phyloP scores from a whole-genome alignment of 2,797 vertebrate species.

The Alcedo atthis region DNA sequence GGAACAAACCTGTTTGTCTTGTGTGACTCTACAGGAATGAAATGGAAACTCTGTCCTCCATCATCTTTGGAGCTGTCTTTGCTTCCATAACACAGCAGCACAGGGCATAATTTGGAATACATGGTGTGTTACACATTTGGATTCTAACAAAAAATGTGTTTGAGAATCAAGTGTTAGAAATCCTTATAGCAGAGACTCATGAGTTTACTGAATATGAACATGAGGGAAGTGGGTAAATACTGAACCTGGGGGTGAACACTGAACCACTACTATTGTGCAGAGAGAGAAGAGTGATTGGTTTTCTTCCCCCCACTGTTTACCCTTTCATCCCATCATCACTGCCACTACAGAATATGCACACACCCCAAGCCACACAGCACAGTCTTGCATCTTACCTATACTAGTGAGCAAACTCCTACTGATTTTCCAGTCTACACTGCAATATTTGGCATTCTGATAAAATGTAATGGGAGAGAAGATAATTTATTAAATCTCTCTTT shows the following conservation, averaged over 20 bases:
- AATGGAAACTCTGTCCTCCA: constrained; percentile 7
- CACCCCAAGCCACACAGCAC: not conserved
- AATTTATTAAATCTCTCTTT: not conserved
- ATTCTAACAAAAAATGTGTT: not conserved
- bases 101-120: not conserved
- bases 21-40: not conserved
- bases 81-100: not conserved
- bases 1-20: not conserved
- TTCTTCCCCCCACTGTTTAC: not conserved
- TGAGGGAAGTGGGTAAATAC: not conserved
- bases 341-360: not conserved
- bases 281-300: not conserved
- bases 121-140: not conserved
- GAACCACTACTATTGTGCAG: not conserved
- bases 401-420: not conserved
- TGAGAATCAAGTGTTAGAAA: not conserved
- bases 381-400: not conserved
- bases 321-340: not conserved
- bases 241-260: not conserved
- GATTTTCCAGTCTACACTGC: not conserved
- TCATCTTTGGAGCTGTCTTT: not conserved
- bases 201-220: not conserved
- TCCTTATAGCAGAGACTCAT: not conserved
- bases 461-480: not conserved
- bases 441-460: not conserved